Conservation (phyloP, 2,888 invertebrate species). For the Ennomos fuscantarius region DNA sequence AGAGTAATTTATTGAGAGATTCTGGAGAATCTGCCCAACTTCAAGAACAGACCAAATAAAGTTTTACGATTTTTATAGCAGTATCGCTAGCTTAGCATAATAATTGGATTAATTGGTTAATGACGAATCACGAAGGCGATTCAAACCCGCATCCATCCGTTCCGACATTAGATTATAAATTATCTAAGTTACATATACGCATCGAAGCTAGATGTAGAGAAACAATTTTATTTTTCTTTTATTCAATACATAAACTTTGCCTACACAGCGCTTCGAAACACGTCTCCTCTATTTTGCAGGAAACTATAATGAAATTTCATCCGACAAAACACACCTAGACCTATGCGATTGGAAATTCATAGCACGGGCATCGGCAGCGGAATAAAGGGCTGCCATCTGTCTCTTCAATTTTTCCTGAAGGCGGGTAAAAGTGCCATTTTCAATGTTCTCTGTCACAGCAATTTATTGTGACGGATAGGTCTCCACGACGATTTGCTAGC, state of each 20-base stretch:
- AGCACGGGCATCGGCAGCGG: constrained; percentile 33
- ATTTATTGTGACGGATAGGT: constrained; percentile 69
- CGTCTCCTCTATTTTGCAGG: constrained; percentile 21
- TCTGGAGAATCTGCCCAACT: too few relatives aligned
- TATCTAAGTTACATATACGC: constrained; percentile 1
- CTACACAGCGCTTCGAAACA: constrained; percentile 14
- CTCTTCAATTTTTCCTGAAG: constrained; percentile 44
- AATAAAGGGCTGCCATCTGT: constrained; percentile 40
- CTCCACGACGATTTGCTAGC: constrained; percentile 31
- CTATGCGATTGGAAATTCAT: constrained; percentile 35
- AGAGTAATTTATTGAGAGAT: too few relatives aligned
- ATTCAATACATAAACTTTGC: constrained; percentile 13
- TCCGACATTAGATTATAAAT: too few relatives aligned
- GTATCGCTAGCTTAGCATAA: too few relatives aligned
- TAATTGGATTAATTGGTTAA: too few relatives aligned
- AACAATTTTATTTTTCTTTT: constrained; percentile 10
- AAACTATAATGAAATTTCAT: constrained; percentile 31
- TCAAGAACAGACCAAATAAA: too few relatives aligned
- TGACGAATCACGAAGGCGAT: too few relatives aligned
- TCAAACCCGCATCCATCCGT: too few relatives aligned
- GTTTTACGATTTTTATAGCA: too few relatives aligned
- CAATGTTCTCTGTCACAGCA: constrained; percentile 57
- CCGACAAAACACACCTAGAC: constrained; percentile 28
- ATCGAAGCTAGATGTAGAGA: background rate
- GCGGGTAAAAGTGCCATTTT: constrained; percentile 46